Base-by-base conservation (phyloP, 2,888 invertebrate species). In the Mesorhabditis belari region DNA sequence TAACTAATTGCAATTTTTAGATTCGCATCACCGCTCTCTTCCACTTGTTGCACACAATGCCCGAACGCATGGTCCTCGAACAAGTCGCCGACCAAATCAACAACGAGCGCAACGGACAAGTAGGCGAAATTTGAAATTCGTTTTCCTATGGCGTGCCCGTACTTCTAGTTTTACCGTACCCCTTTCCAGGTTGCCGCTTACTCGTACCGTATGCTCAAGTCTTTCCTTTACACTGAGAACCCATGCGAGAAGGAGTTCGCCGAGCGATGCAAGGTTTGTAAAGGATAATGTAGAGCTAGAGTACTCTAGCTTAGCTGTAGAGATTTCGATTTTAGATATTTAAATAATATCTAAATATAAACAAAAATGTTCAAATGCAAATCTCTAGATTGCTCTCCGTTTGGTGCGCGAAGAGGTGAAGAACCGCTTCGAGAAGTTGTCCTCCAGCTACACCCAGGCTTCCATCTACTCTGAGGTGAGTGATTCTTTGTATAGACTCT, bases 11-110 rank as follows among this genome's bases (percentile, higher is more conserved):
- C 44, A 35, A 35, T 35, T 35, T 35, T 35, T n/a, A 35, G 44
- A 58, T 79, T 62, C 71, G 79, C 35, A 70, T 74, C 60, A 63
- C 69, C 26, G 73, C 76, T 60, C 57, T 75, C 64, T 66, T 58
- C 61, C 61, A 68, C 62, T 60, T 78, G 50, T 63, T 76, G 65
- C 59, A 69, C 51, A 68, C 73, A 49, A 58, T 60, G 21, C 76
- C 77, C 52, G 67, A 68, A 9, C 61, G 67, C 49, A 26, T 57
- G 17, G 58, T 74, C 49, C 60, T 78, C 49, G 67, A 71, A 52
- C 72, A 74, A 62, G 66, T 78, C 59, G 69, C 70, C 54, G 24
- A 55, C 25, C 55, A 60, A 23, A 63, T 73, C 57, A 61, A 66
- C 54, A 55, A 53, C 5, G 77, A 78, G 54, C 65, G 64, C 29